Evolutionary conservation across 2,797 vertebrate species (phyloP).

Genomic region (Eospalax fontanierii): DNA sequence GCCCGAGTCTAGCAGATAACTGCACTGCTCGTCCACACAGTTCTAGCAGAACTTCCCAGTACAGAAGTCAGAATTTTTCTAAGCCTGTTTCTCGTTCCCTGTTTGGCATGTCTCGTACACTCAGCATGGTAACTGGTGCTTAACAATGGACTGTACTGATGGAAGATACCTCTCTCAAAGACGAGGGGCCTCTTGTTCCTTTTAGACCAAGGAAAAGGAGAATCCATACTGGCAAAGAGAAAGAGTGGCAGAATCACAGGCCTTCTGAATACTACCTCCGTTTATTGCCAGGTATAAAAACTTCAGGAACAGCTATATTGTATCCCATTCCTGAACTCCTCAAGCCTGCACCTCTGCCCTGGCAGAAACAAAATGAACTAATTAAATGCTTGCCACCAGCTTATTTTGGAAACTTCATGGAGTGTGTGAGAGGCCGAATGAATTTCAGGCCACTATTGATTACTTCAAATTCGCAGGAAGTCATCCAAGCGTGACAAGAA

Average conservation of each 20-base stretch:
- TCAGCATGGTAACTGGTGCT: background rate
- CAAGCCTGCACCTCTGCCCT: conserved; percentile 55
- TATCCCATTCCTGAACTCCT: conserved; percentile 52
- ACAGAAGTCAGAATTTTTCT: background rate
- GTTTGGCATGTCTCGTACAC: background rate
- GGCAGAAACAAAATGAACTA: conserved; percentile 83
- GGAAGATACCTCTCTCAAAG: background rate
- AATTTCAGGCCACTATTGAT: conserved; percentile 83
- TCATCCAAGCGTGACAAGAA: conserved; percentile 76
- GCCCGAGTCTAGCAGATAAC: background rate
- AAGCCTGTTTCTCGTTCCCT: background rate
- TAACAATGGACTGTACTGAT: background rate
- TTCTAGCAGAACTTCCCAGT: background rate
- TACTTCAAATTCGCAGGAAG: conserved; percentile 82
- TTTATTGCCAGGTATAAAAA: conserved; percentile 39
- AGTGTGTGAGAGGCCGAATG: conserved; percentile 84
- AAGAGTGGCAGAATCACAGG: background rate
- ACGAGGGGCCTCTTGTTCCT: background rate
- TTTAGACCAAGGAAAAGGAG: conserved; percentile 1
- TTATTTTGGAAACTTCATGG: conserved; percentile 82
- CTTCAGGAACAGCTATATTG: conserved; percentile 64
- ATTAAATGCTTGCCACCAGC: conserved; percentile 79
- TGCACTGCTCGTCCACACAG: background rate
- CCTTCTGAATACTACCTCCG: conserved; percentile 45
- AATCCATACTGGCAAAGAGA: background rate